Evolutionary conservation across 2,113 vertebrate genomes (phyloP).

Genomic region (Ceyx melanurus): DNA sequence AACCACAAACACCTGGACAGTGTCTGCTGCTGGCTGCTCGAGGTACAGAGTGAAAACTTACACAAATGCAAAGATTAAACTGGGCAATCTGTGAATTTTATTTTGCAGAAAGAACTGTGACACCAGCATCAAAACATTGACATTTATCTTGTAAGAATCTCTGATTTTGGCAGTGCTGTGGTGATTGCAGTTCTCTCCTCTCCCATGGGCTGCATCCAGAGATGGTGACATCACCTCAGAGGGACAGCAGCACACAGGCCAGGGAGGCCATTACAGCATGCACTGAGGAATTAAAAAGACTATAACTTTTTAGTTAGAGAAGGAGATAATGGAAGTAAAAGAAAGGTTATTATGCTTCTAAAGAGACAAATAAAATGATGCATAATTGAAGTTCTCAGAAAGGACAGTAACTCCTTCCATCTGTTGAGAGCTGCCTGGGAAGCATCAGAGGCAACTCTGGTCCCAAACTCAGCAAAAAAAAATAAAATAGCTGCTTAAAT

Average conservation of each 20-base stretch:
- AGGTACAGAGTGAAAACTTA: neutral
- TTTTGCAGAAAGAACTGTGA: neutral
- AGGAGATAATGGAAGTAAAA: slow-evolving; percentile 12
- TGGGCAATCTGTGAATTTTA: neutral
- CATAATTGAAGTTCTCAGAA: slow-evolving; percentile 44
- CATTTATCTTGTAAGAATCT: neutral
- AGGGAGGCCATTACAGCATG: slow-evolving; percentile 10
- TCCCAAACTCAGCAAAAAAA: slow-evolving; percentile 6
- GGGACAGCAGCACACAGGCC: slow-evolving; percentile 1
- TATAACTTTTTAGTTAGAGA: slow-evolving; percentile 36
- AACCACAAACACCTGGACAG: neutral
- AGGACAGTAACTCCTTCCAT: slow-evolving; percentile 48
- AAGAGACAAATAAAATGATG: slow-evolving; percentile 51
- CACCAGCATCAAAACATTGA: neutral
- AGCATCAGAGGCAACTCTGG: neutral
- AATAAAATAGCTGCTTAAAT: slow-evolving; percentile 2
- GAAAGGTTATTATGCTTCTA: slow-evolving; percentile 37
- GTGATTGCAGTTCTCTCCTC: neutral
- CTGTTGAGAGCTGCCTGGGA: slow-evolving; percentile 5
- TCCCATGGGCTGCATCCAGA: neutral
- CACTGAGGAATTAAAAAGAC: slow-evolving; percentile 32
- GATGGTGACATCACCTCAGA: slow-evolving; percentile 3
- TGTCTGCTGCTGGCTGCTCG: neutral
- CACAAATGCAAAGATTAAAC: slow-evolving; percentile 1
- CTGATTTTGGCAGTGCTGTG: neutral